Base-by-base conservation (phyloP, 2,113 vertebrate genomes). In the Plectropomus leopardus region DNA sequence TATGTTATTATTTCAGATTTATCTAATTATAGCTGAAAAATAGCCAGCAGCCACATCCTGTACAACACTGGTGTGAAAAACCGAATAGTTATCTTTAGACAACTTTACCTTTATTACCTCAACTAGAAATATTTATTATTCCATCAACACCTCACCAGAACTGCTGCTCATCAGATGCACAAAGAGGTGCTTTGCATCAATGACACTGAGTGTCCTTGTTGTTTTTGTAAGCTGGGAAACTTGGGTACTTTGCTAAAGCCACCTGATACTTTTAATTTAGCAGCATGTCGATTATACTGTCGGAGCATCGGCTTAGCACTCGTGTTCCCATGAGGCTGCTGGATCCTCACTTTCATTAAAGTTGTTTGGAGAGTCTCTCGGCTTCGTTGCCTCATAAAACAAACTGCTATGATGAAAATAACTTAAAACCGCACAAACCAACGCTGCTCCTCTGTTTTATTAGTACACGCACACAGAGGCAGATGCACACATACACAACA, bases 331-430 rank as follows among this genome's bases (percentile, higher is more conserved):
- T 4, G 82, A 84, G 91, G 70, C 86, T 16, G 21, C 64, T 72
- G 80, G 80, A 86, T 87, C 83, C 83, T 76, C 66, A 83, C 86
- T 93, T 92, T 91, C 88, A 91, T 90, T 92, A 85, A 87, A 91
- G 85, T 84, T 92, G 87, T 92, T 93, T 90, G 89, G 78, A 82
- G 86, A 88, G 78, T 77, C 82, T 88, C 80, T 87, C 76, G 21
- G 86, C 85, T 82, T 78, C 36, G 55, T 72, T 86, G 85, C 83
- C 81, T 90, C 79, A 72, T 87, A 90, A 92, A 90, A 86, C 88
- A 88, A 90, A 86, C 86, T 87, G 76, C 86, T 82, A 85, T 78
- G 91, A 90, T 90, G 90, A 93, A 89, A 89, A 88, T 89, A 90
- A 92, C 85, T 76, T 79, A 80, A 88, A 92, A 79, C 2, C 6